Percentiles rank a stretch among this genome's conserved stretches.
Evolutionary conservation across 2,113 vertebrate species (phyloP).

Genomic region (Hippoglossus stenolepis): DNA sequence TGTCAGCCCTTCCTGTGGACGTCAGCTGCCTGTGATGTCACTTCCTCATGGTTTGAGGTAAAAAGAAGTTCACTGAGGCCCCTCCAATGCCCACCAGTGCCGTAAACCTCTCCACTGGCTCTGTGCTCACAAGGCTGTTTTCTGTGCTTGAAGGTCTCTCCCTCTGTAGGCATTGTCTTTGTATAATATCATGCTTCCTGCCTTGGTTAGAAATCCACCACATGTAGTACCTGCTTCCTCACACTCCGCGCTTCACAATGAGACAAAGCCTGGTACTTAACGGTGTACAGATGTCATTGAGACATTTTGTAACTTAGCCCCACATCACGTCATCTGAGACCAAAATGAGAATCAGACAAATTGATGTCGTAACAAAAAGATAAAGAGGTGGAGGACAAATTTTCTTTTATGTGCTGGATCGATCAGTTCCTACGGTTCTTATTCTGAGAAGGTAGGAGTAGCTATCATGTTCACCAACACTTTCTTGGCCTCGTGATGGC

Average conservation of each 20-base stretch:
- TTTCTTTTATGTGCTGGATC: not conserved
- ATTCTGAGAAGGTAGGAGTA: not conserved
- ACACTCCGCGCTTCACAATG: conserved; percentile 59
- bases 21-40: conserved; percentile 63
- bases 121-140: conserved; percentile 36
- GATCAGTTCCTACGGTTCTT: not conserved
- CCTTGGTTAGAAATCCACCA: conserved; percentile 45
- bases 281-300: conserved; percentile 45
- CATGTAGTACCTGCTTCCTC: conserved; percentile 70
- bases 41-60: conserved; percentile 61
- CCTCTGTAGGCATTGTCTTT: conserved; percentile 71
- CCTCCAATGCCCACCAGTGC: conserved; percentile 61
- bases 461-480: not conserved
- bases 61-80: conserved; percentile 65
- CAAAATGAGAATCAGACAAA: conserved; percentile 30
- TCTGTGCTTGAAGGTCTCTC: conserved; percentile 69
- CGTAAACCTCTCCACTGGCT: conserved; percentile 49
- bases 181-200: conserved; percentile 69
- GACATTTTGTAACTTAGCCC: conserved; percentile 40
- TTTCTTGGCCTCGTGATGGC: not conserved
- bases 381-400: not conserved
- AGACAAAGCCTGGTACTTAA: conserved; percentile 54
- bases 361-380: not conserved
- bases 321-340: not conserved
- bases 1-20: conserved; percentile 67